A percentile compares a stretch with the other conserved stretches of the same genome.
Conservation (phyloP, 2,113 vertebrate genomes). For the Lipophrys pholis region DNA sequence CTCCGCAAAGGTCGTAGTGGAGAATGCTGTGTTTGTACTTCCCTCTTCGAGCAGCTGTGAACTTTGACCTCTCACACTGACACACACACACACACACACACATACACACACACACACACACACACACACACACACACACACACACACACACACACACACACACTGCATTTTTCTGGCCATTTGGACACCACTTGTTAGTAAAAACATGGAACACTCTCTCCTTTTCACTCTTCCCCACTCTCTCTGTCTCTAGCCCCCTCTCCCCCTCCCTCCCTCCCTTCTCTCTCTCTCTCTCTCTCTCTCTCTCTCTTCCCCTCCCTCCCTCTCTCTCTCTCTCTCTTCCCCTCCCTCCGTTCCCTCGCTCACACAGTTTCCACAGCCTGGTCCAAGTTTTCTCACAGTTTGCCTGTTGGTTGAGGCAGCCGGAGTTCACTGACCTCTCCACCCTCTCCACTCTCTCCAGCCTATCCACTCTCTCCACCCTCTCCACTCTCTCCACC, state of each 20-base stretch:
- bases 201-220: slow-evolving; percentile 33
- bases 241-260: no score
- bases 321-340: no score
- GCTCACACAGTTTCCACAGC: slow-evolving; percentile 54
- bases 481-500: no score
- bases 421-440: slow-evolving; percentile 41
- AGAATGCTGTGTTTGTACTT: slow-evolving; percentile 62
- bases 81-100: slow-evolving; percentile 17
- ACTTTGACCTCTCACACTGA: slow-evolving; percentile 49
- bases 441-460: neutral
- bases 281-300: neutral
- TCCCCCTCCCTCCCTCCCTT: neutral
- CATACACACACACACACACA: slow-evolving; percentile 17
- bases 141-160: slow-evolving; percentile 18
- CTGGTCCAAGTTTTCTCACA: slow-evolving; percentile 46
- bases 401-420: slow-evolving; percentile 36
- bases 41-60: slow-evolving; percentile 68
- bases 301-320: neutral
- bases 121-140: slow-evolving; percentile 16
- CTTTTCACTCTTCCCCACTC: neutral
- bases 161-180: slow-evolving; percentile 22
- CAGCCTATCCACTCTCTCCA: neutral
- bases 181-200: slow-evolving; percentile 49
- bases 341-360: neutral
- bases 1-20: slow-evolving; percentile 40